A percentile compares a stretch with the other conserved stretches of the same genome.
These are phyloP conservation scores for Peromyscus californicus DNA, from an alignment of 2,113 vertebrate species.

Conservation along the genomic window DNA sequence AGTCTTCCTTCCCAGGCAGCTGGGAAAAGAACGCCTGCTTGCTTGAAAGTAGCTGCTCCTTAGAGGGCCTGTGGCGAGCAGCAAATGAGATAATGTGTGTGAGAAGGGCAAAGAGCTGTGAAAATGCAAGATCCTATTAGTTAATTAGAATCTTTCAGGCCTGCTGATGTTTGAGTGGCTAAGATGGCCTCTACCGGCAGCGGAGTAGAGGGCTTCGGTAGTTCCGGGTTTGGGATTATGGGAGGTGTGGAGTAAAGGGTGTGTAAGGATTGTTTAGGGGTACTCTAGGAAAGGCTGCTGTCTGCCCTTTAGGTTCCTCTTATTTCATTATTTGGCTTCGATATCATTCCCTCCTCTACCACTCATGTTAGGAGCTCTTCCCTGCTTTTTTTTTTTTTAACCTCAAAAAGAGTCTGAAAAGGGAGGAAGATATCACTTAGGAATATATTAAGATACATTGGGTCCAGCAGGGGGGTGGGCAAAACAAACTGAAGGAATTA, in stretches of 20 bases:
- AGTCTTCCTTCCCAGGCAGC: neutral
- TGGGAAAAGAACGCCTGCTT: slow-evolving; percentile 38
- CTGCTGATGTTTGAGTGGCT: neutral
- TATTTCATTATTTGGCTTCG: neutral
- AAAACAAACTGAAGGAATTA: neutral
- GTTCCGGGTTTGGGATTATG: neutral
- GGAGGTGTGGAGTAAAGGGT: neutral
- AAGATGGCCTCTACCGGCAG: neutral
- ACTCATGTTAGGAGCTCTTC: neutral
- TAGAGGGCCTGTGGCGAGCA: neutral
- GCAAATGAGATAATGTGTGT: neutral
- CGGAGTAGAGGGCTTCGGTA: accelerated
- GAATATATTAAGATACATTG: slow-evolving; percentile 17
- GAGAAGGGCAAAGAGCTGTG: slow-evolving; percentile 26
- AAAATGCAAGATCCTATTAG: neutral
- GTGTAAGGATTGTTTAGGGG: neutral
- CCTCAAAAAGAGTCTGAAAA: neutral
- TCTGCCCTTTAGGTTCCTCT: neutral
- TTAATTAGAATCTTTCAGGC: neutral
- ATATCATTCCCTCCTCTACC: neutral
- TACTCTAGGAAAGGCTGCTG: too few relatives aligned
- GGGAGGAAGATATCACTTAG: neutral
- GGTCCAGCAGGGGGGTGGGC: neutral
- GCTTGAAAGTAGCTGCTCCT: slow-evolving; percentile 8
- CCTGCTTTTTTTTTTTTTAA: neutral